Percentiles rank a stretch among this genome's conserved stretches.
Conservation (phyloP, 2,113 vertebrate species). For the Sorex araneus region DNA sequence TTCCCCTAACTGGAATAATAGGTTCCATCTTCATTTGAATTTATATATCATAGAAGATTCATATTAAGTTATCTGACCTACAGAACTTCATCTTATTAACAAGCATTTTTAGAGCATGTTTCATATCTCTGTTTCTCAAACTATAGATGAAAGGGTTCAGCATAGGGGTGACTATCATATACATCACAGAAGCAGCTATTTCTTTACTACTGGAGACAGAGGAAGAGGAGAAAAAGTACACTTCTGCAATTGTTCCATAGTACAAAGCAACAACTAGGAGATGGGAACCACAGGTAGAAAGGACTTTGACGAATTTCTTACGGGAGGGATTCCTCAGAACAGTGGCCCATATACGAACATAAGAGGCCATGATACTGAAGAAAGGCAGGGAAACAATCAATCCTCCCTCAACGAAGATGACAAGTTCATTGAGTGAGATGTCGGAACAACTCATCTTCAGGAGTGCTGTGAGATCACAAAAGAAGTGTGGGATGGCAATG, state of each 20-base stretch:
- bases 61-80: background rate
- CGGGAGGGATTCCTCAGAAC: conserved; percentile 31
- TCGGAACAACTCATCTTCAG: conserved; percentile 71
- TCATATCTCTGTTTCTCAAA: conserved; percentile 33
- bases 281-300: conserved; percentile 42
- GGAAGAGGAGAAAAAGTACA: conserved; percentile 72
- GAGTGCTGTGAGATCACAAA: conserved; percentile 71
- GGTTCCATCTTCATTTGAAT: too few species aligned
- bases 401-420: conserved; percentile 53
- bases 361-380: conserved; percentile 53
- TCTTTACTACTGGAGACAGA: conserved; percentile 33
- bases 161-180: background rate
- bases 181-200: conserved; percentile 39
- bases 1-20: too few species aligned
- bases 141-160: background rate
- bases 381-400: conserved; percentile 15
- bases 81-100: background rate
- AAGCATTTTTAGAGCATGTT: conserved; percentile 58
- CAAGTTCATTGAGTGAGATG: conserved; percentile 47
- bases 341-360: conserved; percentile 22
- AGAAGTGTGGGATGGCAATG: conserved; percentile 53
- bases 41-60: too few species aligned
- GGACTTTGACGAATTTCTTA: conserved; percentile 56
- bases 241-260: conserved; percentile 68
- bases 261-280: conserved; percentile 72